phyloP scores from a whole-genome alignment of 2,888 invertebrate genomes.

The Frankliniella fusca region DNA sequence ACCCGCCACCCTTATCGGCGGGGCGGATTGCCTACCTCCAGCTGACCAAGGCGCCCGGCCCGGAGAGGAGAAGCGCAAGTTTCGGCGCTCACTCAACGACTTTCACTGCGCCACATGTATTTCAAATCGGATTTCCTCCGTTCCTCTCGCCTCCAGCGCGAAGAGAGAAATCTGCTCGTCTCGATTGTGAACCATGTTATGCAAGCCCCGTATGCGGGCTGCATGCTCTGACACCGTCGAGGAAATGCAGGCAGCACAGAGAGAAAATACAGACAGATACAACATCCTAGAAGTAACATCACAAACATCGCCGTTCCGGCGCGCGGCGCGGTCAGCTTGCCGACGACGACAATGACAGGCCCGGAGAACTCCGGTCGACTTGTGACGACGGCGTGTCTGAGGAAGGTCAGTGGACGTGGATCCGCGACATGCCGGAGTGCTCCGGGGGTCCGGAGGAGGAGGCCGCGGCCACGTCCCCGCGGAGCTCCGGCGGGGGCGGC shows the following conservation, averaged over 20 bases:
- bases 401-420: not conserved
- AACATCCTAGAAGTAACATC: not conserved
- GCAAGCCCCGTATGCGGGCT: too few species aligned
- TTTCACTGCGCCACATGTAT: too few species aligned
- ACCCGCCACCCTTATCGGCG: not conserved
- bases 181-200: too few species aligned
- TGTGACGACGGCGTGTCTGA: not conserved
- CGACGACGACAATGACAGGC: not conserved
- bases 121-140: too few species aligned
- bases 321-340: not conserved
- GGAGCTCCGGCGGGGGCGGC: not conserved
- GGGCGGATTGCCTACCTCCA: not conserved
- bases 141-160: too few species aligned
- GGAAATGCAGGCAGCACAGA: too few species aligned
- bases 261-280: not conserved
- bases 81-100: too few species aligned
- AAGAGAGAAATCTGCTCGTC: too few species aligned
- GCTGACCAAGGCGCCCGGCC: not conserved
- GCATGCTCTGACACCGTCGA: too few species aligned
- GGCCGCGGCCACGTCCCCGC: too few species aligned
- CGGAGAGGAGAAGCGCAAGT: not conserved
- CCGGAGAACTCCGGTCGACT: not conserved
- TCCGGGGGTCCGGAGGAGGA: too few species aligned
- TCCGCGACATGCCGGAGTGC: too few species aligned
- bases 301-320: not conserved